Evolutionary conservation across 2,797 vertebrate species (phyloP).

Genomic region (Clarias laeviceps): DNA sequence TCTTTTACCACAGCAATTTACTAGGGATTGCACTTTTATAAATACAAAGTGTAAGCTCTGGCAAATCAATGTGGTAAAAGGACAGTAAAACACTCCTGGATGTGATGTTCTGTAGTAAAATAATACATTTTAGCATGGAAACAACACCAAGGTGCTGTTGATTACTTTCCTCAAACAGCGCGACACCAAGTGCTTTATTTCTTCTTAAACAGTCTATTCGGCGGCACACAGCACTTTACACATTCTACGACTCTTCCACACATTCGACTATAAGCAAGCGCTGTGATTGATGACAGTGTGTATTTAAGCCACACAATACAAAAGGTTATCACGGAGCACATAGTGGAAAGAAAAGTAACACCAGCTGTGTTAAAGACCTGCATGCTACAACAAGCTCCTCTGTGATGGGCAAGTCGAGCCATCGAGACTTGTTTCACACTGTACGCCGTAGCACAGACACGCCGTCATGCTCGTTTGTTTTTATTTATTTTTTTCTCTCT

Average conservation of each 20-base stretch:
- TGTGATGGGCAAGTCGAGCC: constrained; percentile 9
- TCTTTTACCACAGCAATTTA: background rate
- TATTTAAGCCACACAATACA: background rate
- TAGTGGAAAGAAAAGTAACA: constrained; percentile 25
- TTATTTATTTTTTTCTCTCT: background rate
- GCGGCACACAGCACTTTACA: background rate
- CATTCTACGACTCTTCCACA: background rate
- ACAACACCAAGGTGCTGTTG: background rate
- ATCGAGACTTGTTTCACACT: background rate
- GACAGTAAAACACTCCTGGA: background rate
- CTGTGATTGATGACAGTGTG: background rate
- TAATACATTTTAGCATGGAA: background rate
- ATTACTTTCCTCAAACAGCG: background rate
- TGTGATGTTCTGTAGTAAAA: background rate
- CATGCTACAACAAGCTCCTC: constrained; percentile 45
- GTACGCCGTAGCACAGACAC: background rate
- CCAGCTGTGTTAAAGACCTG: constrained; percentile 20
- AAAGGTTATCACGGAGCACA: background rate
- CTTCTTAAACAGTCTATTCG: background rate
- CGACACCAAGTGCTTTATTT: background rate
- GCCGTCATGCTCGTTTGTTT: constrained; percentile 23
- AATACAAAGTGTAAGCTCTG: background rate
- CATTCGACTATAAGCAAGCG: background rate
- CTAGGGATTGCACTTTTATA: background rate
- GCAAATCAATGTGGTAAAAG: background rate